These are phyloP conservation scores for Drosophila athabasca DNA, from an alignment of 1,140 invertebrate genomes.

Conservation along the genomic window DNA sequence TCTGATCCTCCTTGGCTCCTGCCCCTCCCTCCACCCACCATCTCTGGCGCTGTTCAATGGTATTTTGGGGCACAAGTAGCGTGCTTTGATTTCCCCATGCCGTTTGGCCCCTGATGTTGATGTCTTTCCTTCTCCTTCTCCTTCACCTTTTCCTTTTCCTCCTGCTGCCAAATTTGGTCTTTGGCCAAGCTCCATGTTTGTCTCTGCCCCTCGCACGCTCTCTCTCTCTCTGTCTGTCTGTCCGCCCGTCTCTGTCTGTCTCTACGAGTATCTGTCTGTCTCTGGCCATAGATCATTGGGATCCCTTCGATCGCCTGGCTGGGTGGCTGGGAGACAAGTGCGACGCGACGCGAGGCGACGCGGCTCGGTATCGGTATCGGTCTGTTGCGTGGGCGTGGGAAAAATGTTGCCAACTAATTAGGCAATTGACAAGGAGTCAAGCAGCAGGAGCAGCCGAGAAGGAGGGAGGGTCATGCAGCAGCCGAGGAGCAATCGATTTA, in stretches of 20 bases:
- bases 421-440: slow-evolving; percentile 34
- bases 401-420: slow-evolving; percentile 68
- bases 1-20: not conserved
- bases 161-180: slow-evolving; percentile 69
- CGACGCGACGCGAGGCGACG: slow-evolving; percentile 19
- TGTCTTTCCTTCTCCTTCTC: not conserved
- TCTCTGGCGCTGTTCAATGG: not conserved
- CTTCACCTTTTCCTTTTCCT: not conserved
- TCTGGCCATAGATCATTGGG: slow-evolving; percentile 61
- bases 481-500: no score
- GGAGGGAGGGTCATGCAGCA: no score
- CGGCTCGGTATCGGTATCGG: not conserved
- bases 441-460: not conserved
- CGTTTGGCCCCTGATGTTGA: slow-evolving; percentile 25
- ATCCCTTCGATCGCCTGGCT: slow-evolving; percentile 24
- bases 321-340: slow-evolving; percentile 55
- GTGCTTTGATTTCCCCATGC: slow-evolving; percentile 63
- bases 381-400: slow-evolving; percentile 69
- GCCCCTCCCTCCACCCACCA: not conserved
- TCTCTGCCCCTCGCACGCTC: not conserved
- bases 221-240: slow-evolving; percentile 3
- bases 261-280: slow-evolving; percentile 10
- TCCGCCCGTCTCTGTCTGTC: slow-evolving; percentile 4
- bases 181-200: slow-evolving; percentile 12
- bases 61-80: slow-evolving; percentile 58